Conservation (phyloP, 2,113 vertebrate genomes). For the Aleadryas rufinucha region DNA sequence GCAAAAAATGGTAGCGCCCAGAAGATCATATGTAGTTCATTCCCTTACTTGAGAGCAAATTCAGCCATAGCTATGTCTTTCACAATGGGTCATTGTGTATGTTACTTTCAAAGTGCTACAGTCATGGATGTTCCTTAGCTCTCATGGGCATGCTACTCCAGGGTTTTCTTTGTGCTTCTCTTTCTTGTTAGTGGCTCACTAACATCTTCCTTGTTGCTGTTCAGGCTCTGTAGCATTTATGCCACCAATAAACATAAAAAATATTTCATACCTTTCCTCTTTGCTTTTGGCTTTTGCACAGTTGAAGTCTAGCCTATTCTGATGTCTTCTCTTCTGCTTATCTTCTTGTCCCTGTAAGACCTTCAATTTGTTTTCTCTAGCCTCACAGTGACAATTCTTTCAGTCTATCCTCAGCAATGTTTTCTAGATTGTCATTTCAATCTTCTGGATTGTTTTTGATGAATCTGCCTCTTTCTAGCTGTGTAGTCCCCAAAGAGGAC, state of each 20-base stretch:
- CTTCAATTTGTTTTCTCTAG: background rate
- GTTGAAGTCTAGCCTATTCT: background rate
- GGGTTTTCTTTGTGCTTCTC: background rate
- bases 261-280: background rate
- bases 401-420: background rate
- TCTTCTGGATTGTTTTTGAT: background rate
- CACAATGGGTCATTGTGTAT: background rate
- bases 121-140: background rate
- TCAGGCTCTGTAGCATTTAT: background rate
- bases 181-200: background rate
- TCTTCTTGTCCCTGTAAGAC: background rate
- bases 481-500: background rate
- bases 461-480: background rate
- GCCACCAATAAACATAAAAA: background rate
- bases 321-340: background rate
- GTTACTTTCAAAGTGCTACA: background rate
- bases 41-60: background rate
- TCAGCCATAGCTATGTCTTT: background rate
- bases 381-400: background rate
- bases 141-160: background rate
- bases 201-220: background rate
- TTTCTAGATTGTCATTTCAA: background rate
- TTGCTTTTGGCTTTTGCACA: background rate
- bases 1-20: background rate
- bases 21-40: background rate